Conservation (phyloP, 2,113 vertebrate species). For the Plotosus lineatus region DNA sequence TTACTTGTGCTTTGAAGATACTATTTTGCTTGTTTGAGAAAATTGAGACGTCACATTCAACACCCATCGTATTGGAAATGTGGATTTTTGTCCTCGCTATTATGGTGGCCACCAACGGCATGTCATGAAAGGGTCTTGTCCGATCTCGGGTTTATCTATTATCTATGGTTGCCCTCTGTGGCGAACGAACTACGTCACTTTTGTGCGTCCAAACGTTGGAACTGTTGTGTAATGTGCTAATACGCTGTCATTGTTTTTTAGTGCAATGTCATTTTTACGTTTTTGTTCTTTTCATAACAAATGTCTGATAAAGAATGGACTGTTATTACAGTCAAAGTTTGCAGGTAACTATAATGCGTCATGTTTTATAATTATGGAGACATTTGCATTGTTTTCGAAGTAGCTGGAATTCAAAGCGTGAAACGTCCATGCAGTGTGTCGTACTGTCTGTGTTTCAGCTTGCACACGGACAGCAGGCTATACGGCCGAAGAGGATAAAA, state of each 20-base stretch:
- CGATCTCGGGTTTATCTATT: too few species aligned
- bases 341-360: conserved; percentile 55
- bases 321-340: conserved; percentile 23
- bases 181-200: conserved; percentile 35
- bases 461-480: conserved; percentile 64
- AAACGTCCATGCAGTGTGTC: background rate
- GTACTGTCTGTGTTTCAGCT: conserved; percentile 46
- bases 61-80: too few species aligned
- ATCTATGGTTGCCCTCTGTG: too few species aligned
- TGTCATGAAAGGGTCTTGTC: too few species aligned
- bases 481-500: conserved; percentile 66
- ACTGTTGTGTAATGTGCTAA: conserved; percentile 46
- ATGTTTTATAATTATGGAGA: background rate
- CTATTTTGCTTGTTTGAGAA: too few species aligned
- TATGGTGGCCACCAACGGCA: too few species aligned
- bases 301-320: conserved; percentile 10
- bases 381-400: background rate
- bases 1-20: too few species aligned
- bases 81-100: too few species aligned
- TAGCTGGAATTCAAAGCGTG: too few species aligned
- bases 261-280: conserved; percentile 59
- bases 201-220: conserved; percentile 33
- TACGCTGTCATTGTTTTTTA: background rate
- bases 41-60: too few species aligned
- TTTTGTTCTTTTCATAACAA: background rate